Evolutionary conservation across 2,888 invertebrate genomes (phyloP), one percentile per base, ranked within the genome.

Genomic region (Drosophila quinaria): DNA sequence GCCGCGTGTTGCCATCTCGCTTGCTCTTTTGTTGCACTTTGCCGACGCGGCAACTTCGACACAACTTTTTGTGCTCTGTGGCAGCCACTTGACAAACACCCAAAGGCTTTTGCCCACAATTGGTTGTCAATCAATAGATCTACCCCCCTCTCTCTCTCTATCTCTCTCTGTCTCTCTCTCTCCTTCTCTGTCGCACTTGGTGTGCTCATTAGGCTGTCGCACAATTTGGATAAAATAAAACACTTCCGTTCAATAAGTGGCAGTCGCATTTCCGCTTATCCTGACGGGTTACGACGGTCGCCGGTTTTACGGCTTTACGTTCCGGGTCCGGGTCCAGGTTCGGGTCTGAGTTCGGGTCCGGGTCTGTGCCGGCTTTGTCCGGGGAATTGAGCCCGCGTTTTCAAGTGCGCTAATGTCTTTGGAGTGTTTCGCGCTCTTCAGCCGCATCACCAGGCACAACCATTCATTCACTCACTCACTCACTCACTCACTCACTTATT

Each of bases 371-470:
- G 35, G 49, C 37, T 50, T n/a, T 59, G 49, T 35, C 35, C 31
- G 33, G 15, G 19, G 8, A 37, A 22, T 35, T 35, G 50, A 39
- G 25, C 37, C 52, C 41, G 61, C 50, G 41, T 56, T 56, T 73
- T 90, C 81, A 89, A 91, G 91, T 91, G 87, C 84, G 90, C 90
- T 91, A 91, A 91, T 91, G 91, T 86, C 83, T 86, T 90, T 90
- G 79, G 80, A 91, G 91, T 87, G 91, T 67, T 90, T 87, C 90
- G 88, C 89, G 80, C 86, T 90, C 90, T 78, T 81, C 81, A 81
- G 52, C 47, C 62, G 60, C 66, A 58, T 56, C 63, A 59, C 50
- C 55, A 59, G 47, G 35, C 68, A 13, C 61, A 52, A 33, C 44
- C 60, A 54, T 41, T 46, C 62, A 63, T 11, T 60, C 50, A 51